Conservation (phyloP, 2,797 vertebrate species). For the Helicolenus hilgendorfi region DNA sequence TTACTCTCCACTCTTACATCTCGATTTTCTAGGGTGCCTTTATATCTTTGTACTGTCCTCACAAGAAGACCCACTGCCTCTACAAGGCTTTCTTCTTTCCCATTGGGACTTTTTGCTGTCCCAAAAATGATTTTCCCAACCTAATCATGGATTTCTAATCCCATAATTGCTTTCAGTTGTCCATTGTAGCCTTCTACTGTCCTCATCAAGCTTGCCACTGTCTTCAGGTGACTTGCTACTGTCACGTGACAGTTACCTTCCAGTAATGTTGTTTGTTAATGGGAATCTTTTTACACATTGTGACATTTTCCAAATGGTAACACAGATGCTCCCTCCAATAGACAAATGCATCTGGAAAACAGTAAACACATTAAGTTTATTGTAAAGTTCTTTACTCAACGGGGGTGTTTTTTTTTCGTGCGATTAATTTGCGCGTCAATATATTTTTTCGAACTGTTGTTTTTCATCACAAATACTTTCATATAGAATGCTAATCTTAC, state of each 20-base stretch:
- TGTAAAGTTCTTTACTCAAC: no score
- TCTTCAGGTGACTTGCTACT: not conserved
- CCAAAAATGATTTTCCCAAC: not conserved
- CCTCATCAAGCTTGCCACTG: not conserved
- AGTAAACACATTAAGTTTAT: not conserved
- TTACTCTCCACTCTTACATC: not conserved
- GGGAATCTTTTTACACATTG: not conserved
- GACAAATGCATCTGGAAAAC: not conserved
- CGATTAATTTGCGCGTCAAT: no score
- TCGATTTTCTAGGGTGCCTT: not conserved
- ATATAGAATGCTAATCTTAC: no score
- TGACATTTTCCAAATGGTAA: not conserved
- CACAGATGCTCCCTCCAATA: no score
- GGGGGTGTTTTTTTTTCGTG: no score
- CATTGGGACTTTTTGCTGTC: not conserved
- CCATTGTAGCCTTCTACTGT: not conserved
- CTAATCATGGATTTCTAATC: not conserved
- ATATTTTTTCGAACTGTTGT: no score
- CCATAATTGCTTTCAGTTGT: not conserved
- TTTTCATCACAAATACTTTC: no score
- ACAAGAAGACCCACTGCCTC: not conserved
- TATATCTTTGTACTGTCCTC: not conserved
- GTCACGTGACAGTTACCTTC: no score
- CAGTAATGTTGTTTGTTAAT: not conserved
- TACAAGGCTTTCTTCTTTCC: not conserved